These are phyloP conservation scores for Drosophila leonis DNA, from an alignment of 2,888 invertebrate species.

Conservation along the genomic window DNA sequence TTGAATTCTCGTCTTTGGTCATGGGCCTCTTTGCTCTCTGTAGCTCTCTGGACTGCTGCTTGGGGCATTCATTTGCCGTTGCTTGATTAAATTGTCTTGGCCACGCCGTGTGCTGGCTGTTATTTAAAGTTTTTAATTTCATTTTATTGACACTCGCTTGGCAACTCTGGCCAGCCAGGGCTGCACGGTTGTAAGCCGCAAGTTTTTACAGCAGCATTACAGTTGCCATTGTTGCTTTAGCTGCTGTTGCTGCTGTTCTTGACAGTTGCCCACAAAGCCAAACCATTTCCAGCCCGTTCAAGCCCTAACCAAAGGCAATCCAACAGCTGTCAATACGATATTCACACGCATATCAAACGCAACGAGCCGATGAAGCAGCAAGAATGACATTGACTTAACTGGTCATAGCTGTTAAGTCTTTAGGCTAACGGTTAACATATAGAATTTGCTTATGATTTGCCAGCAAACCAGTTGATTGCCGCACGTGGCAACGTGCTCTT, in stretches of 20 bases:
- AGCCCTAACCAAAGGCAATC: constrained; percentile 19
- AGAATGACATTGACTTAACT: not conserved
- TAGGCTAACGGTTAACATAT: constrained; percentile 10
- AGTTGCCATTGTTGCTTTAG: constrained; percentile 28
- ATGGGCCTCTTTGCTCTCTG: constrained; percentile 5
- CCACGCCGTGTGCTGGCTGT: constrained; percentile 37
- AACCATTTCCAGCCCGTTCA: constrained; percentile 34
- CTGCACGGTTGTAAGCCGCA: constrained; percentile 16
- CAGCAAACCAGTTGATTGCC: constrained; percentile 35
- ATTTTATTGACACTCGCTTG: constrained; percentile 71
- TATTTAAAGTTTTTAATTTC: constrained; percentile 77
- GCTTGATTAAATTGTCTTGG: constrained; percentile 74
- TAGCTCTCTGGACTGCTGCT: constrained; percentile 27
- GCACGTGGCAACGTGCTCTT: constrained; percentile 50
- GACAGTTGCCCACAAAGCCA: constrained; percentile 59
- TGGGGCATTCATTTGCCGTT: constrained; percentile 72
- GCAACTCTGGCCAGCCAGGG: constrained; percentile 2
- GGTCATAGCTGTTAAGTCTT: not conserved
- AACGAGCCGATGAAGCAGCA: not conserved
- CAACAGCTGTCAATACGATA: constrained; percentile 50
- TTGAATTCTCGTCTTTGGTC: constrained; percentile 30
- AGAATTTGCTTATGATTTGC: constrained; percentile 22
- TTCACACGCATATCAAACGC: constrained; percentile 28
- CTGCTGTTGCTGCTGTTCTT: constrained; percentile 30
- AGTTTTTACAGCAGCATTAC: constrained; percentile 34